Evolutionary conservation across 2,888 invertebrate species (phyloP).

Genomic region (Cryptus armator): DNA sequence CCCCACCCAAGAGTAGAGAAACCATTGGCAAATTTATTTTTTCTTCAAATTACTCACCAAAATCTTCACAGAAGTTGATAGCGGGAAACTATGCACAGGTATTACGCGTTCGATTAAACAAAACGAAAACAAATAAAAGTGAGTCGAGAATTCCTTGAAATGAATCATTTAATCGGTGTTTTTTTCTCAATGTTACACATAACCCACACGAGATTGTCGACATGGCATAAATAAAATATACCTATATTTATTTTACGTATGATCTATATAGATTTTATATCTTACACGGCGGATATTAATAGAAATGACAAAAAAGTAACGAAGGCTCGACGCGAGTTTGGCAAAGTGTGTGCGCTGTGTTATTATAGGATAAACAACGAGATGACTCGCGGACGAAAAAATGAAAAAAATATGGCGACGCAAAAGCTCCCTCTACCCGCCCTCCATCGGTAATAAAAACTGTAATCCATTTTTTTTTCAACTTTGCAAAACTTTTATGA

Average conservation of each 20-base stretch:
- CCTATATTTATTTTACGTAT: conserved; percentile 75
- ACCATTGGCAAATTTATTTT: conserved; percentile 55
- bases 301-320: conserved; percentile 8
- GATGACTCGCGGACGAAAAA: conserved; percentile 55
- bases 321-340: conserved; percentile 71
- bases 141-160: neutral
- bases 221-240: conserved; percentile 68
- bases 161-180: conserved; percentile 13
- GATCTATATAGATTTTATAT: conserved; percentile 73
- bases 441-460: no score
- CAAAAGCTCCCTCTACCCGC: neutral
- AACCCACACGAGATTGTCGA: conserved; percentile 58
- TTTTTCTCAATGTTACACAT: conserved; percentile 74
- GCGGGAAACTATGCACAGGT: neutral
- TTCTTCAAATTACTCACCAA: no score
- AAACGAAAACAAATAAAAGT: no score
- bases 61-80: no score
- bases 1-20: conserved; percentile 74
- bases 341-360: conserved; percentile 65
- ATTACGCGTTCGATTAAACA: neutral
- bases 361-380: conserved; percentile 66
- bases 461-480: no score
- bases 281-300: conserved; percentile 73
- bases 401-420: conserved; percentile 33
- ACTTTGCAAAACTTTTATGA: no score